These are phyloP conservation scores for Pollachius pollachius DNA, from an alignment of 2,113 vertebrate genomes.

Conservation along the genomic window DNA sequence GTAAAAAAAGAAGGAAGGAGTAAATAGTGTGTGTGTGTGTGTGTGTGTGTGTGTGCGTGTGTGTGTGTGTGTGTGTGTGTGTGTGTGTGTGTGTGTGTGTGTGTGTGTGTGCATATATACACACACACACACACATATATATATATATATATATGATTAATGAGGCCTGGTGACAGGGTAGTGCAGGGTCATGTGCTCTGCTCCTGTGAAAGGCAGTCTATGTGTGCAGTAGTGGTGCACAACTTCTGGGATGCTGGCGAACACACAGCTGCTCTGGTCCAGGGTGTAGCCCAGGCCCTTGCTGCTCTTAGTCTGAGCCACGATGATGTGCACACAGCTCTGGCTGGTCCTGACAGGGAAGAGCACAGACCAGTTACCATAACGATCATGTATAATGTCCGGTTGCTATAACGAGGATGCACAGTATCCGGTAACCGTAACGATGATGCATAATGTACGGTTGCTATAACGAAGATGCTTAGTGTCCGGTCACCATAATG, in stretches of 20 bases:
- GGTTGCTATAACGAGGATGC: no score
- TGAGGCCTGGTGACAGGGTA: constrained; percentile 77
- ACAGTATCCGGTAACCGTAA: no score
- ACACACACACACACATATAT: no score
- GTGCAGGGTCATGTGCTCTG: constrained; percentile 92
- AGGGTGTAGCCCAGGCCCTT: constrained; percentile 83
- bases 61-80: constrained; percentile 27
- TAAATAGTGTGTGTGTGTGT: no score
- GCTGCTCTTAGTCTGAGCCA: constrained; percentile 92
- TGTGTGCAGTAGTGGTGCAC: constrained; percentile 88
- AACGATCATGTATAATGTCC: no score
- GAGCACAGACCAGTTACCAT: neutral
- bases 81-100: constrained; percentile 5
- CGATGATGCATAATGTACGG: no score
- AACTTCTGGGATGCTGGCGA: constrained; percentile 86
- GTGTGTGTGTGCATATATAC: neutral
- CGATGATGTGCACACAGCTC: constrained; percentile 95
- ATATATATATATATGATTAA: constrained; percentile 33
- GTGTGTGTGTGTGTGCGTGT: constrained; percentile 13
- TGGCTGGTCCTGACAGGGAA: constrained; percentile 84
- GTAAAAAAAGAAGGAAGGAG: no score
- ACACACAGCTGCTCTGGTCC: constrained; percentile 87
- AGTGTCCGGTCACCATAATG: no score
- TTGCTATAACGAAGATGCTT: no score
- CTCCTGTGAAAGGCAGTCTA: constrained; percentile 92